phyloP scores from a whole-genome alignment of 2,113 vertebrate genomes.

The Antechinus flavipes region DNA sequence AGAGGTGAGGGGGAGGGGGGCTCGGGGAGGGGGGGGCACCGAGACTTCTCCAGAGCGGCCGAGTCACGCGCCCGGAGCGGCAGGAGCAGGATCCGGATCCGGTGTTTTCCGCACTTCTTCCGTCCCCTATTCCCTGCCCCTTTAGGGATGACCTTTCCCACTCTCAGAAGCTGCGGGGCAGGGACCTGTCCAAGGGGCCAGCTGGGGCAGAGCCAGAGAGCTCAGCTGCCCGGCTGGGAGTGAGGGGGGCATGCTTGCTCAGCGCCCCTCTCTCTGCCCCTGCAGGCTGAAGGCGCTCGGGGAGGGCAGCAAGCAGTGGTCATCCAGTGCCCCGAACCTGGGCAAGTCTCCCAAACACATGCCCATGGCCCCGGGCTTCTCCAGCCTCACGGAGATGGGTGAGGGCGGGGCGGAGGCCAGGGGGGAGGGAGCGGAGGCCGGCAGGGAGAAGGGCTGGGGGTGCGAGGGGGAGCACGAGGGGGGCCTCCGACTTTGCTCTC shows the following conservation, averaged over 20 bases:
- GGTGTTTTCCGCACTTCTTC: not conserved
- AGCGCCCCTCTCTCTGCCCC: not conserved
- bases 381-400: constrained; percentile 96
- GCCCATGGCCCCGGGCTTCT: constrained; percentile 90
- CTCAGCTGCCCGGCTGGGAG: not conserved
- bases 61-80: not conserved
- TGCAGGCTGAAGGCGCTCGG: constrained; percentile 91
- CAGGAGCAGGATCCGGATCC: not conserved
- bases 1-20: constrained; percentile 82
- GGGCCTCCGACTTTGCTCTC: not conserved
- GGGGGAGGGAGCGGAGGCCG: not conserved
- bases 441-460: not conserved
- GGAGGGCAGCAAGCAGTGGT: constrained; percentile 93
- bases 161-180: not conserved
- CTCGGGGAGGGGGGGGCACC: no score
- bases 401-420: constrained; percentile 61
- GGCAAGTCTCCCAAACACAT: constrained; percentile 94
- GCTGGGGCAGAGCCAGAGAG: not conserved
- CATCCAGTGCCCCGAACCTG: constrained; percentile 93
- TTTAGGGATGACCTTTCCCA: not conserved
- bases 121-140: not conserved
- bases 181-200: not conserved
- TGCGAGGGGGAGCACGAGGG: not conserved
- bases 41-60: no score
- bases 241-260: not conserved